A percentile compares a stretch with the other conserved stretches of the same genome.
phyloP scores from a whole-genome alignment of 2,113 vertebrate species.

The Argyrosomus japonicus region DNA sequence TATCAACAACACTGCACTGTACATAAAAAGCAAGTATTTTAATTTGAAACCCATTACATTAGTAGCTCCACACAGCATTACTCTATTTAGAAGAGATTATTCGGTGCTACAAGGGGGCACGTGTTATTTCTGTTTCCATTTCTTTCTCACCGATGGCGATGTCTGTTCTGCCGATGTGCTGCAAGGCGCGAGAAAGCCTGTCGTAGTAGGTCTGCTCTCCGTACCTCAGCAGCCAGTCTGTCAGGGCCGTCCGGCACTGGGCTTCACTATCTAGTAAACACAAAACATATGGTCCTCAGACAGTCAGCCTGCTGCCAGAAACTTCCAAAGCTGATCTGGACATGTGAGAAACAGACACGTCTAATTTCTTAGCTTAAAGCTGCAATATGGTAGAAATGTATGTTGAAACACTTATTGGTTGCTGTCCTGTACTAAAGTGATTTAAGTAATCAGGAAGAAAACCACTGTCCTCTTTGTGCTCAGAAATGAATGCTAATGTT shows the following conservation, averaged over 20 bases:
- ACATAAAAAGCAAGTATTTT: slow-evolving; percentile 45
- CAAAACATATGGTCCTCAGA: slow-evolving; percentile 56
- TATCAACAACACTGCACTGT: slow-evolving; percentile 33
- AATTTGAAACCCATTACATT: slow-evolving; percentile 38
- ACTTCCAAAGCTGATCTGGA: slow-evolving; percentile 22
- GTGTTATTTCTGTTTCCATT: background rate
- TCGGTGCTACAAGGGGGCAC: background rate
- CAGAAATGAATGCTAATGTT: too few relatives aligned
- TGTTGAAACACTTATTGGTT: too few relatives aligned
- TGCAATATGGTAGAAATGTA: too few relatives aligned
- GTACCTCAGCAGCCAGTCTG: slow-evolving; percentile 76
- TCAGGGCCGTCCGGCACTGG: slow-evolving; percentile 73
- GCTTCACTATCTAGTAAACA: slow-evolving; percentile 65
- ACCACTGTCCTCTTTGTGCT: too few relatives aligned
- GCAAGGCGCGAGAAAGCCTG: slow-evolving; percentile 79
- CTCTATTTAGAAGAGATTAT: background rate
- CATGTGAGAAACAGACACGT: slow-evolving; percentile 38
- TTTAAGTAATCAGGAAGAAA: too few relatives aligned
- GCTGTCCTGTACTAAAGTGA: too few relatives aligned
- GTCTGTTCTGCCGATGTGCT: slow-evolving; percentile 81
- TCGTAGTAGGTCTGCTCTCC: slow-evolving; percentile 78
- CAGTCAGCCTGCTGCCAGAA: slow-evolving; percentile 28
- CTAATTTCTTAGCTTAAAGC: background rate
- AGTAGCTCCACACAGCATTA: slow-evolving; percentile 5
- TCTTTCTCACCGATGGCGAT: slow-evolving; percentile 79